A percentile compares a stretch with the other conserved stretches of the same genome.
These are phyloP conservation scores for Palythoa grandis DNA, from an alignment of 92 coral and sea anemone species.

Conservation along the genomic window DNA sequence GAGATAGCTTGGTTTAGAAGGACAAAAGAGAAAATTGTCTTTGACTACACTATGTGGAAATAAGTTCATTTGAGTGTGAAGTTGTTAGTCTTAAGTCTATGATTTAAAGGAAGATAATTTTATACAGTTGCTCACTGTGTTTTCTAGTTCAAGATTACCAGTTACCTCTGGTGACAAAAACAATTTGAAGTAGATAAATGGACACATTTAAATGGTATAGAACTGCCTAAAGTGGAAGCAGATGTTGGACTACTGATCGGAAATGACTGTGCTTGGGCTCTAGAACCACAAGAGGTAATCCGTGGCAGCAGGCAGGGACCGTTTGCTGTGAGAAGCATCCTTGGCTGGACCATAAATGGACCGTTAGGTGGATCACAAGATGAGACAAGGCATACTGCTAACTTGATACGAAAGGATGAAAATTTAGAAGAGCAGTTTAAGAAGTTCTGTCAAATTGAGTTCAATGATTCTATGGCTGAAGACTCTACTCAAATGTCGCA, in stretches of 20 bases:
- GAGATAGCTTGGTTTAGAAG: too few relatives aligned
- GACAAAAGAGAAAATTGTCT: too few relatives aligned
- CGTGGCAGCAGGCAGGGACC: neutral
- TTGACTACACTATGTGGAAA: neutral
- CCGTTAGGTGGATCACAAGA: constrained; percentile 1
- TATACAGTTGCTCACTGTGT: neutral
- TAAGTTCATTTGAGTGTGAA: neutral
- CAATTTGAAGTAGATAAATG: neutral
- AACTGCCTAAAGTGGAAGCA: neutral
- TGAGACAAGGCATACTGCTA: neutral
- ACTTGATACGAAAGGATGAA: neutral
- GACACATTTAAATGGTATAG: neutral
- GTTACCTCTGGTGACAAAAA: neutral
- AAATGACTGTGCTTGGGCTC: neutral
- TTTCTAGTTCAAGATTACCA: neutral
- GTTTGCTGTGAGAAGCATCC: neutral
- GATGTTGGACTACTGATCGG: neutral
- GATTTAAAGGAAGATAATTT: neutral
- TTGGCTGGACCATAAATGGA: neutral
- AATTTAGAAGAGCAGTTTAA: neutral
- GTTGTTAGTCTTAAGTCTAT: neutral
- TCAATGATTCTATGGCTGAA: neutral
- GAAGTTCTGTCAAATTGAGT: neutral
- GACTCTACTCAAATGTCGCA: neutral
- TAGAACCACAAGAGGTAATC: neutral